A percentile compares a stretch with the other conserved stretches of the same genome.
Evolutionary conservation across 2,113 vertebrate genomes (phyloP).

Genomic region (Pantherophis guttatus): DNA sequence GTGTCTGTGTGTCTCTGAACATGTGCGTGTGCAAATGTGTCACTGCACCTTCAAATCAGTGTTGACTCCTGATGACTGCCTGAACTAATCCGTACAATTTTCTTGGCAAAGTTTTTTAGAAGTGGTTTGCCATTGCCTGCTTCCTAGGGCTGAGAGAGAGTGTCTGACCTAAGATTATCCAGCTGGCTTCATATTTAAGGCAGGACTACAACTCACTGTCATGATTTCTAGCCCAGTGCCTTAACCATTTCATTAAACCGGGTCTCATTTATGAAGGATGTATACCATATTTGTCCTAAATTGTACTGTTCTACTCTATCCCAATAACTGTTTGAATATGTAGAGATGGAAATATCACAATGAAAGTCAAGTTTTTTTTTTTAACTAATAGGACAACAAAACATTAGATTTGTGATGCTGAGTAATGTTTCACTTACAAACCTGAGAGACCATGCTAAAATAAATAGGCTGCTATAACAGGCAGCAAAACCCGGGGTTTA

Average conservation of each 20-base stretch:
- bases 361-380: background rate
- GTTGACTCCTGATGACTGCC: background rate
- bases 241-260: background rate
- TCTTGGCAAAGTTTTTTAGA: background rate
- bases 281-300: background rate
- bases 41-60: background rate
- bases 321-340: slow-evolving; percentile 23
- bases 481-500: background rate
- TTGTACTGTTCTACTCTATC: background rate
- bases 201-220: background rate
- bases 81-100: background rate
- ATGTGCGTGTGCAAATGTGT: background rate
- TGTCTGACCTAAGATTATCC: background rate
- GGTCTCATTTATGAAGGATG: background rate
- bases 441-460: background rate
- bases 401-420: background rate
- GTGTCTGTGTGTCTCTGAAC: background rate
- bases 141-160: background rate
- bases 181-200: background rate
- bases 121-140: background rate
- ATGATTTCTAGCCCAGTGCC: background rate
- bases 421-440: background rate
- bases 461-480: background rate
- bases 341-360: slow-evolving; percentile 21
- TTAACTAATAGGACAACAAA: background rate